Conservation (phyloP, 2,888 invertebrate genomes). For the Aromia moschata region DNA sequence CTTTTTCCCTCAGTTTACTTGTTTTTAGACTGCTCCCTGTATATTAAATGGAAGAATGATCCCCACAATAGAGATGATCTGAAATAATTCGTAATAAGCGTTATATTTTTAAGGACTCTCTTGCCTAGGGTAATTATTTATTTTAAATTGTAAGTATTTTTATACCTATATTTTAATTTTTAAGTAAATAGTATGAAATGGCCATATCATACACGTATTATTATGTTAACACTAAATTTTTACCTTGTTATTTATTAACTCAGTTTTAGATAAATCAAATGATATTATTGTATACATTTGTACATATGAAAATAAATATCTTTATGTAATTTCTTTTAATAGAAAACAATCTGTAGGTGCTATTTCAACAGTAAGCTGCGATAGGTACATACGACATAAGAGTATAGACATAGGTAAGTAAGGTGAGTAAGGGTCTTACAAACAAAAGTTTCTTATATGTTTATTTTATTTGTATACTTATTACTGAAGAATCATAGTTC, state of each 20-base stretch:
- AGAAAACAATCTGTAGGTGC: too few relatives aligned
- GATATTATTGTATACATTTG: slow-evolving; percentile 51
- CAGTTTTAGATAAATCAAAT: slow-evolving; percentile 22
- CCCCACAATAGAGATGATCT: slow-evolving; percentile 7
- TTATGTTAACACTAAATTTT: slow-evolving; percentile 25
- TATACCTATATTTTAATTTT: slow-evolving; percentile 4
- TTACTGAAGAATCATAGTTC: too few relatives aligned
- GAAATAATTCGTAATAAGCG: background rate
- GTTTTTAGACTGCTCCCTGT: slow-evolving; percentile 1
- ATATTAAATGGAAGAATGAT: slow-evolving; percentile 1
- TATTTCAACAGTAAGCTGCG: too few relatives aligned
- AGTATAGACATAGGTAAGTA: too few relatives aligned
- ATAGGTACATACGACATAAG: too few relatives aligned
- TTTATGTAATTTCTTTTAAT: slow-evolving; percentile 40
- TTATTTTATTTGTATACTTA: too few relatives aligned
- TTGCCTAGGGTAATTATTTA: slow-evolving; percentile 9
- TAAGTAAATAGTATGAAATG: slow-evolving; percentile 24
- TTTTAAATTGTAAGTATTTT: slow-evolving; percentile 13
- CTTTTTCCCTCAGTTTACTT: background rate
- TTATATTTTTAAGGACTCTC: background rate
- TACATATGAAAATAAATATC: slow-evolving; percentile 49
- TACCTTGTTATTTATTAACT: slow-evolving; percentile 28
- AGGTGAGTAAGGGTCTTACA: too few relatives aligned
- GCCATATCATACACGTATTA: slow-evolving; percentile 33
- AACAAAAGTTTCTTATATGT: too few relatives aligned